Base-by-base conservation (phyloP, 2,888 invertebrate genomes). In the Synanthedon tipuliformis region DNA sequence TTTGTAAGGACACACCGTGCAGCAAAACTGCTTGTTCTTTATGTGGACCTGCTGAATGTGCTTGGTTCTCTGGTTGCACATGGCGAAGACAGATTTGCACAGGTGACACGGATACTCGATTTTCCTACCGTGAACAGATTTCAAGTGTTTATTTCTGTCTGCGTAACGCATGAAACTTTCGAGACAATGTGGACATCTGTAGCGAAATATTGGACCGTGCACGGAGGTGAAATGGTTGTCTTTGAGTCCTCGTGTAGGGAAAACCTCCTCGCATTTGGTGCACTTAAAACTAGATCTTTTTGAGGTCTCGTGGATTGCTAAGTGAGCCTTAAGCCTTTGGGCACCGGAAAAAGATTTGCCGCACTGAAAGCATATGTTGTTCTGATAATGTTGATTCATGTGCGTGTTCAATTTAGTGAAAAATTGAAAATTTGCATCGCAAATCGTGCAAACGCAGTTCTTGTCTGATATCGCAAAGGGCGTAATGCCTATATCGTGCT, bases 401-500 rank as follows among this genome's bases (percentile, higher is more conserved):
- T 86, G 86, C 0, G 64, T 75, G 55, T 85, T 85, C 3, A 86
- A 59, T 56, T 77, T 81, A 0, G 75, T 66, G 53, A 85, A 86
- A 2, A 79, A 55, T 4, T 73, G 72, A 48, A 81, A 87, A 4
- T 61, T 64, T 52, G 73, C 68, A 0, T 67, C 67, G 49, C 86
- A 86, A 50, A 73, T 64, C 0, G 71, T 68, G 55, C 86, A 87
- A 1, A 63, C 57, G 50, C 70, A 77, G 3, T 70, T 65, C 7
- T 70, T 74, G 10, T 68, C 71, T 27, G n/a, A n/a, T 13, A 40
- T 13, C 7, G 74, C 55, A 57, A 74, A 85, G 0, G 86, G 81
- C 0, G 73, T 75, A 0, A 85, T 72, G 4, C 86, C 85, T 50
- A 78, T 60, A 3, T 73, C 76, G 40, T 64, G 56, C 1, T 78